Percentiles rank a stretch among this genome's conserved stretches.
phyloP scores from a whole-genome alignment of 2,797 vertebrate species.

The Eupleurogrammus muticus region DNA sequence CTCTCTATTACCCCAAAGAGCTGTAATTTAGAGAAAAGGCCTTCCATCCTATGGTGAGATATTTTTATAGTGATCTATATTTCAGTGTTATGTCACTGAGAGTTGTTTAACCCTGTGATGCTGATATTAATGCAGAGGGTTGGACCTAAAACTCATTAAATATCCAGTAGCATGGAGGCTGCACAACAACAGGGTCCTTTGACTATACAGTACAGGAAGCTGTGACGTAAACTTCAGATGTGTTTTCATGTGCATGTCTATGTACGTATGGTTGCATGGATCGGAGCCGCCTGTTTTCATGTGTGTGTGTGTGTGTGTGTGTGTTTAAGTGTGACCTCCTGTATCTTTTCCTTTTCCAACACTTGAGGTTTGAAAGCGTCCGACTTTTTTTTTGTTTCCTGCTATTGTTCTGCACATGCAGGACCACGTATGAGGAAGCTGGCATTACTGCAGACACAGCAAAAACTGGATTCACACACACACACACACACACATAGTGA shows the following conservation, averaged over 20 bases:
- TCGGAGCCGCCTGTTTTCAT: constrained; percentile 5
- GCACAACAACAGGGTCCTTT: no score
- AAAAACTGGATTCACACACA: constrained; percentile 46
- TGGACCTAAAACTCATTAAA: no score
- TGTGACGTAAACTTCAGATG: neutral
- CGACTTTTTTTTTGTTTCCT: constrained; percentile 69
- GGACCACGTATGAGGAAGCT: constrained; percentile 73
- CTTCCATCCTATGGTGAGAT: no score
- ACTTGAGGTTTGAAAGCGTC: constrained; percentile 40
- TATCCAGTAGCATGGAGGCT: no score
- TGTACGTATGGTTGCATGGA: neutral
- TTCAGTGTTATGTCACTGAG: no score
- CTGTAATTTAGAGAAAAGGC: no score
- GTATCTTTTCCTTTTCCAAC: constrained; percentile 48
- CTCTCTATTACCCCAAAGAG: no score
- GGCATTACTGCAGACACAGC: constrained; percentile 73
- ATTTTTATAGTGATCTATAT: no score
- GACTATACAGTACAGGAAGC: no score
- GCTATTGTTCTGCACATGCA: constrained; percentile 77
- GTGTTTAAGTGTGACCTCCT: constrained; percentile 23
- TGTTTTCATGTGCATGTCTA: neutral
- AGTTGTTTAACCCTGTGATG: no score
- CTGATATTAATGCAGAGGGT: no score
- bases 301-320: neutral
- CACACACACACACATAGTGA: constrained; percentile 6